Base-by-base conservation (phyloP, 2,888 invertebrate species). In the Ichneumon xanthorius region DNA sequence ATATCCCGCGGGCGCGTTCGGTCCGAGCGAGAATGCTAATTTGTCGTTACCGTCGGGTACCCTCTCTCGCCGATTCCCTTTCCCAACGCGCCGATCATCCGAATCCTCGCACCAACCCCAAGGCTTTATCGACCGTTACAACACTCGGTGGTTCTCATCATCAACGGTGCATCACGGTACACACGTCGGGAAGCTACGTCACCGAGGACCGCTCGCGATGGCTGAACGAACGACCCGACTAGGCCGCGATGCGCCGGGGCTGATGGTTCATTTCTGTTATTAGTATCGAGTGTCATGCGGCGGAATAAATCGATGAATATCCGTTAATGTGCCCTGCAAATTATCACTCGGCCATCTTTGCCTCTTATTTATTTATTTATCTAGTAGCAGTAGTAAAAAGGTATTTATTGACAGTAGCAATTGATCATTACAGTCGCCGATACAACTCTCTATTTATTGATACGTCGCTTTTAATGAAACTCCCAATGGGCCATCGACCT, bases 21-120 rank as follows among this genome's bases (percentile, higher is more conserved):
- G 26, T 67, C 30, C 65, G 72, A 37, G 58, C 48, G 80, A 82
- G 77, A 82, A 87, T 84, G 81, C 80, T 86, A 84, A 87, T 86
- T 82, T 80, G 78, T 85, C 82, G 75, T 79, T 58, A 78, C 84
- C 45, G 68, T 82, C 73, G 81, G 70, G 55, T 45, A 53, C 58
- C 40, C 55, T 58, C 45, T 33, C 73, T 65, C 61, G 26, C 40
- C 80, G 65, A 50, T 26, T 77, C 45, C 65, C 73, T 78, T 61
- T 68, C 53, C 78, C 78, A 30, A 65, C 78, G 40, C 50, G 70
- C 77, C 84, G 68, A 81, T 77, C 67, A 72, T 30, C 70, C 58
- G 72, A 48, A 84, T 80, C 77, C 67, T 6, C 30, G 63, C 72
- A 45, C 67, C n/a, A 72, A 40, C 14, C 9, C 65, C 80, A 79